These are phyloP conservation scores for Xestoiulus laeticollis DNA, from an alignment of 2,888 invertebrate species.

Conservation along the genomic window DNA sequence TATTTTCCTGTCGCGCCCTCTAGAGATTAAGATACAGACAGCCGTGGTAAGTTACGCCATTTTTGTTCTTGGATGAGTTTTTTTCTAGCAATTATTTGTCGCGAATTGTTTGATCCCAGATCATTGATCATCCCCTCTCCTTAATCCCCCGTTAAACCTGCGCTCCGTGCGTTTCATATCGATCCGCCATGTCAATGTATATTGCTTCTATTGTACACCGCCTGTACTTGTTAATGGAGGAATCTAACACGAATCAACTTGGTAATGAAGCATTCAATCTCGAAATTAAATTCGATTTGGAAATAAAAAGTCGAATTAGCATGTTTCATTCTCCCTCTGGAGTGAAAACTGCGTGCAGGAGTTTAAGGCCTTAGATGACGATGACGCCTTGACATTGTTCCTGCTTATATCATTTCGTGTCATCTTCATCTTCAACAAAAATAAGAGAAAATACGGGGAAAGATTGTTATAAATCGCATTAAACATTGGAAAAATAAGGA, in stretches of 20 bases:
- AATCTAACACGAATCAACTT: conserved; percentile 40
- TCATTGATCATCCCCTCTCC: background rate
- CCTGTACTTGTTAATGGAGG: conserved; percentile 7
- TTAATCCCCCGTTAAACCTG: conserved; percentile 19
- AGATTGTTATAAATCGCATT: no score
- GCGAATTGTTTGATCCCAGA: background rate
- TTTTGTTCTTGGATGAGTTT: background rate
- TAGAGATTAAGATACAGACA: background rate
- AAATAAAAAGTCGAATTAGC: background rate
- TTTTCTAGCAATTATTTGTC: background rate
- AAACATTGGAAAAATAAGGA: no score
- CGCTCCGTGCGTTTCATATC: background rate
- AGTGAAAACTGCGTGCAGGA: background rate
- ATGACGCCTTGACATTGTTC: no score
- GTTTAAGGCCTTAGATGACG: background rate
- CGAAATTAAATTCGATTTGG: conserved; percentile 34
- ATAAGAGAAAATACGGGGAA: no score
- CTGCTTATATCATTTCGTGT: no score
- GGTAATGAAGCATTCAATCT: conserved; percentile 35
- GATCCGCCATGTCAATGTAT: conserved; percentile 26
- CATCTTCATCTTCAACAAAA: no score
- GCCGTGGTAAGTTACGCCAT: background rate
- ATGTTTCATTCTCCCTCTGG: background rate
- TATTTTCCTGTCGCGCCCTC: background rate
- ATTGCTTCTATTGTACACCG: conserved; percentile 38